Evolutionary conservation across 2,888 invertebrate species (phyloP), one percentile per base, ranked within the genome.

Genomic region (Bombylius discolor): DNA sequence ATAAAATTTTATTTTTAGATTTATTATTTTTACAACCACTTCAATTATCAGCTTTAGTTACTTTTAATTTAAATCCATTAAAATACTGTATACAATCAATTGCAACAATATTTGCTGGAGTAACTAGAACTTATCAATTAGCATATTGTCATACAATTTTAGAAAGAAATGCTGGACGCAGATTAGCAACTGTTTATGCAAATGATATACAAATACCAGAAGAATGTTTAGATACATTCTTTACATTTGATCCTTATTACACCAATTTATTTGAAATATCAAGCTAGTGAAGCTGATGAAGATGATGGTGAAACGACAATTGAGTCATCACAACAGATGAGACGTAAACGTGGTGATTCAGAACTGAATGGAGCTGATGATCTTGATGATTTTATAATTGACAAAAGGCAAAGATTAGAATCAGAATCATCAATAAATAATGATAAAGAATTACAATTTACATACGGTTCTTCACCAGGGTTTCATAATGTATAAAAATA

Each of bases 71-170:
- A 58, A 97, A 97, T 75, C 98, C 98, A 0, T 77, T 98, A 31
- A 80, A 85, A 54, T 82, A 86, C 2, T 94, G 95, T 68, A 80
- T 85, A 46, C 80, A 84, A 0, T 82, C 84, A 3, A 84, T 93
- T 14, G 84, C 85, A 0, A 83, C 85, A 59, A 85, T 85, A 31
- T 93, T 94, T 72, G 85, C 91, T 0, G 82, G 86, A 0, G 82
- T 91, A 3, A 87, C 90, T 0, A 80, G 89, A 52, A 80, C 84
- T 11, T 89, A 93, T 70, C 95, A 96, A 68, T 77, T 97, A 53
- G 92, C 88, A 0, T 96, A 95, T 74, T 96, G 96, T 72, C 89
- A 92, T 70, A 82, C 91, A 0, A 82, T 95, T 50, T 83, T 96
- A 46, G 93, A 96, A 70, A 82, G 85, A 64, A 96, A 96, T 74